Evolutionary conservation across 2,888 invertebrate species (phyloP).

Genomic region (Priapulus caudatus): DNA sequence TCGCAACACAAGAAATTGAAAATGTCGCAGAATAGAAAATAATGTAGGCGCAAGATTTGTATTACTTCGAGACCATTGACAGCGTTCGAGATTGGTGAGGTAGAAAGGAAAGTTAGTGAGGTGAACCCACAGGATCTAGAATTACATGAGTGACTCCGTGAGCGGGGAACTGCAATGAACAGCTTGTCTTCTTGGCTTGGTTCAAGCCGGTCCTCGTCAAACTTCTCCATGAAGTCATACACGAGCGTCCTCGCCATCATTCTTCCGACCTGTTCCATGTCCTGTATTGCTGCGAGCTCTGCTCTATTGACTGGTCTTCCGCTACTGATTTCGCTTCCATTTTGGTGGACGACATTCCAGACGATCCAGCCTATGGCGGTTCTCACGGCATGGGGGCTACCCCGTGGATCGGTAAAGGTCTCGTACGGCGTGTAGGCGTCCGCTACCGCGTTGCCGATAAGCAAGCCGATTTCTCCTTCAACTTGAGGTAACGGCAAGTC

Average conservation of each 20-base stretch:
- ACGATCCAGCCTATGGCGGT: slow-evolving; percentile 14
- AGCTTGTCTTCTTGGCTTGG: slow-evolving; percentile 13
- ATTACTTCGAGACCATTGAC: too few relatives aligned
- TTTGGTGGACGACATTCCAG: slow-evolving; percentile 12
- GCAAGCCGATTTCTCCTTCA: slow-evolving; percentile 9
- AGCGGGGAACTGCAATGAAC: too few relatives aligned
- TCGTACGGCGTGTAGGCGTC: slow-evolving; percentile 16
- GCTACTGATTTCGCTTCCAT: too few relatives aligned
- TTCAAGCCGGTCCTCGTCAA: slow-evolving; percentile 13
- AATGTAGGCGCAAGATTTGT: too few relatives aligned
- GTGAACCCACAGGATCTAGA: too few relatives aligned
- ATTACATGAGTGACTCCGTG: too few relatives aligned
- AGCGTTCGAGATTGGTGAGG: too few relatives aligned
- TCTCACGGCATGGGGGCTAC: slow-evolving; percentile 14
- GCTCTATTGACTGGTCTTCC: too few relatives aligned
- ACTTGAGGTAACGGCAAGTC: slow-evolving; percentile 13
- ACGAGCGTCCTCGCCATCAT: slow-evolving; percentile 12
- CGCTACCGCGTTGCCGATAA: slow-evolving; percentile 12
- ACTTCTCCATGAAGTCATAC: slow-evolving; percentile 16
- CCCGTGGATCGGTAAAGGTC: slow-evolving; percentile 7
- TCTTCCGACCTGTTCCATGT: slow-evolving; percentile 10
- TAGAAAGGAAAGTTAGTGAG: too few relatives aligned
- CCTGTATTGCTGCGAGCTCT: slow-evolving; percentile 6
- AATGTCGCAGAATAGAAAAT: too few relatives aligned
- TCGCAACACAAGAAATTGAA: too few relatives aligned